Evolutionary conservation across 1,140 invertebrate genomes (phyloP).

Genomic region (Choristoneura fumiferana): DNA sequence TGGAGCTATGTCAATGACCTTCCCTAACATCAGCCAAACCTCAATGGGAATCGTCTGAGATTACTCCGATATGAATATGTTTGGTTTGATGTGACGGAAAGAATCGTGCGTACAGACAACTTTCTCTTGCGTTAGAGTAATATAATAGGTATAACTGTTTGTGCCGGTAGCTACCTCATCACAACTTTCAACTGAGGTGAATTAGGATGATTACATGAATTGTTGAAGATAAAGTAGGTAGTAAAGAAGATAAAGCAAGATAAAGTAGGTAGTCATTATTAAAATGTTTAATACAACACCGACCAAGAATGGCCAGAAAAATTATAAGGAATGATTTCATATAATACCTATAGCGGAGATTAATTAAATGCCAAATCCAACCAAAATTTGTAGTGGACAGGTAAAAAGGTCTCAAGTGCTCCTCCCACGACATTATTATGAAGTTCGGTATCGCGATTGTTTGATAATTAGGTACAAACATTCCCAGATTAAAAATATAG

Average conservation of each 20-base stretch:
- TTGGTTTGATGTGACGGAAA: not conserved
- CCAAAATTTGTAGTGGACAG: no score
- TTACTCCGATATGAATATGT: not conserved
- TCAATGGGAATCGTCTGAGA: not conserved
- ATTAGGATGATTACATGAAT: conserved; percentile 4
- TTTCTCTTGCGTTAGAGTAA: conserved; percentile 19
- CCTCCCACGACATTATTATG: no score
- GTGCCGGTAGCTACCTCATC: conserved; percentile 2
- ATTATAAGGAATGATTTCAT: no score
- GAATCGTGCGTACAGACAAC: conserved; percentile 16
- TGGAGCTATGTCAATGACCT: not conserved
- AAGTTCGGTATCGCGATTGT: no score
- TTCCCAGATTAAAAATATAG: not conserved
- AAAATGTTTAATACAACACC: no score
- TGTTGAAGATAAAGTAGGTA: conserved; percentile 9
- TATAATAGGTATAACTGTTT: conserved; percentile 10
- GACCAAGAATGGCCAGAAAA: no score
- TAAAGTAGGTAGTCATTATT: no score
- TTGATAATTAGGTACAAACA: no score
- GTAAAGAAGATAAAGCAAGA: not conserved
- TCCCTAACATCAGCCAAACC: conserved; percentile 1
- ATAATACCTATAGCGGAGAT: no score
- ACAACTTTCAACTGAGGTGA: conserved; percentile 1
- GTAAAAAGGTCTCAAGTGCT: no score
- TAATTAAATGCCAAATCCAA: no score